Conservation (phyloP, 2,113 vertebrate genomes). For the Ibidorhyncha struthersii region DNA sequence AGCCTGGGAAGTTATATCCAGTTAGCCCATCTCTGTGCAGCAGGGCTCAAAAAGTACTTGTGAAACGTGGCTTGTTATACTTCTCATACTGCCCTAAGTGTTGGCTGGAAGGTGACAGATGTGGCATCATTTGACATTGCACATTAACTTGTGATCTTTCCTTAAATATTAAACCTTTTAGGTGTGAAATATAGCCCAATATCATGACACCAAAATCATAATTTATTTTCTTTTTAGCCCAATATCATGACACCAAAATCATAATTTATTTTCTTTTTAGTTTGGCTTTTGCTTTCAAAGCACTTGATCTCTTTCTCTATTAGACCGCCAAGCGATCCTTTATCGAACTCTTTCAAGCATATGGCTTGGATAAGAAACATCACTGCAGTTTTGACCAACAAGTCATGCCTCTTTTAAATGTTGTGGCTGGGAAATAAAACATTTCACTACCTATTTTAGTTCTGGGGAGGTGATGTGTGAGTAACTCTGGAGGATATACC, state of each 20-base stretch:
- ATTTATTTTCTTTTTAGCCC: too few relatives aligned
- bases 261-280: too few relatives aligned
- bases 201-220: background rate
- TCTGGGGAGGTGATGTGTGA: background rate
- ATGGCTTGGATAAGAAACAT: background rate
- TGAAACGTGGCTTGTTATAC: background rate
- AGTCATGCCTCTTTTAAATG: background rate
- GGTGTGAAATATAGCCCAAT: background rate
- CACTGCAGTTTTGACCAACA: background rate
- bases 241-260: background rate
- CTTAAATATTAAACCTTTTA: background rate
- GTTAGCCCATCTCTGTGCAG: background rate
- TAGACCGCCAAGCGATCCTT: background rate
- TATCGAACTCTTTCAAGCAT: background rate
- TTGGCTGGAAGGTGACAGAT: background rate
- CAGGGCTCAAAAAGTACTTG: background rate
- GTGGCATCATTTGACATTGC: background rate
- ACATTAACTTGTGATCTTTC: background rate
- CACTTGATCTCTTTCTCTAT: background rate
- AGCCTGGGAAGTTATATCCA: background rate
- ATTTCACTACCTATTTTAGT: conserved; percentile 34
- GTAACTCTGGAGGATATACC: background rate
- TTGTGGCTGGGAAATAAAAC: conserved; percentile 20
- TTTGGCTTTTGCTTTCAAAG: background rate
- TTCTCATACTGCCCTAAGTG: background rate